Percentiles rank a stretch among this genome's conserved stretches.
Evolutionary conservation across 2,888 invertebrate species (phyloP).

Genomic region (Agrenia bidenticulata): DNA sequence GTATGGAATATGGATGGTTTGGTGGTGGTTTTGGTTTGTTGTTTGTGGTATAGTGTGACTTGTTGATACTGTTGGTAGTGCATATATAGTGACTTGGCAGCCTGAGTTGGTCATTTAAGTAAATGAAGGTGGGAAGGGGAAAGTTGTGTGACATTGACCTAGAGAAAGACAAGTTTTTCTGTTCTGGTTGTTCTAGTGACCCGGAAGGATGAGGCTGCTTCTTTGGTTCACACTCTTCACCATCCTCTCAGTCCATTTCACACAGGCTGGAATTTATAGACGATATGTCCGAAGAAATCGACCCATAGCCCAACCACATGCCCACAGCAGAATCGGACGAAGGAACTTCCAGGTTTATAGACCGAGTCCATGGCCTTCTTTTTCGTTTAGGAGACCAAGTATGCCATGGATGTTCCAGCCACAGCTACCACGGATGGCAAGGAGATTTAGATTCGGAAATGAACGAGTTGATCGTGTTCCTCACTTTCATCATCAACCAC

Average conservation of each 20-base stretch:
- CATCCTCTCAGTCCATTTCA: constrained; percentile 33
- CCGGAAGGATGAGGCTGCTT: constrained; percentile 45
- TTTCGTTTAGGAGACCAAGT: background rate
- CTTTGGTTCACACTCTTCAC: constrained; percentile 40
- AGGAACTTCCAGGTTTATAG: background rate
- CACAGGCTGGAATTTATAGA: constrained; percentile 41
- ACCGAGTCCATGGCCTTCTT: constrained; percentile 15
- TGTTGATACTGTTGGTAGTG: background rate
- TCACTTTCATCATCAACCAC: constrained; percentile 40
- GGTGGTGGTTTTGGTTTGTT: background rate
- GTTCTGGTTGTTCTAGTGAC: constrained; percentile 53
- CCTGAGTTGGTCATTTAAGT: background rate
- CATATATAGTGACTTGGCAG: background rate
- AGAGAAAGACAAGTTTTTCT: constrained; percentile 52
- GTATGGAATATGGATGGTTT: background rate
- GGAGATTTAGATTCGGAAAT: constrained; percentile 24
- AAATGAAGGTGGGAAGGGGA: constrained; percentile 36
- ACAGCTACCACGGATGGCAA: constrained; percentile 11
- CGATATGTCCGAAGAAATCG: constrained; percentile 42
- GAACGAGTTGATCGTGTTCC: constrained; percentile 38
- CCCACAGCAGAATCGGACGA: background rate
- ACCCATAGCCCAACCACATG: constrained; percentile 23
- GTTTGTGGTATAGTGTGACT: background rate
- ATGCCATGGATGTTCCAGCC: constrained; percentile 14
- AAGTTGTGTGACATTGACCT: constrained; percentile 53